phyloP scores from a whole-genome alignment of 2,113 vertebrate species.

The Coracopsis vasa region DNA sequence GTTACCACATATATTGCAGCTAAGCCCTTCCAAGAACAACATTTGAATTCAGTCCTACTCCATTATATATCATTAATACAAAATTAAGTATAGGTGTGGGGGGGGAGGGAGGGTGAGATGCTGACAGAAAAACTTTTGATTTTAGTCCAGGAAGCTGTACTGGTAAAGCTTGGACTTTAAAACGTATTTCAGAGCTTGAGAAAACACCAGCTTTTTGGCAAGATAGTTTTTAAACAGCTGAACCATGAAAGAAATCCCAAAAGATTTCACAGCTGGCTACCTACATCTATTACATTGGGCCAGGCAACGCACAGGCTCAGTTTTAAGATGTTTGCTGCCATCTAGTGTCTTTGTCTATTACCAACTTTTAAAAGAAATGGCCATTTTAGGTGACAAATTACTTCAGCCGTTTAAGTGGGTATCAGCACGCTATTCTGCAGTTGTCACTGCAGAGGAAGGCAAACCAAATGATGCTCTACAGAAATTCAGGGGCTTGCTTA shows the following conservation, averaged over 20 bases:
- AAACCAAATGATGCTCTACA: background rate
- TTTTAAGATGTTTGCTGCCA: constrained; percentile 75
- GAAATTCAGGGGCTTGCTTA: background rate
- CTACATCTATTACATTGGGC: rapidly evolving
- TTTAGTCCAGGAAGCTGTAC: background rate
- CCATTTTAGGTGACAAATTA: rapidly evolving
- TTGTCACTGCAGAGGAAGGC: background rate
- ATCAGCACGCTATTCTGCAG: background rate
- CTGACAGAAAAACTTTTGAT: background rate
- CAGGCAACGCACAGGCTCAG: background rate
- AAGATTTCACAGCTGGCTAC: background rate
- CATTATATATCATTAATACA: background rate
- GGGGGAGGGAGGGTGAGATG: rapidly evolving
- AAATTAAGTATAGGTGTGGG: background rate
- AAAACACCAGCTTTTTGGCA: background rate
- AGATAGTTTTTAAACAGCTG: background rate
- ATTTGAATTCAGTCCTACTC: background rate
- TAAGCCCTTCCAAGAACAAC: background rate
- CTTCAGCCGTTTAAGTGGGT: background rate
- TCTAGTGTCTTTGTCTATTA: constrained; percentile 55
- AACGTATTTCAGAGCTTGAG: background rate
- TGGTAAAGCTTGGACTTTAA: background rate
- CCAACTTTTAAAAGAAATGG: background rate
- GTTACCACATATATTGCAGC: background rate
- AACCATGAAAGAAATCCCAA: background rate